phyloP scores from a whole-genome alignment of 2,797 vertebrate genomes.

The Poecilia picta region DNA sequence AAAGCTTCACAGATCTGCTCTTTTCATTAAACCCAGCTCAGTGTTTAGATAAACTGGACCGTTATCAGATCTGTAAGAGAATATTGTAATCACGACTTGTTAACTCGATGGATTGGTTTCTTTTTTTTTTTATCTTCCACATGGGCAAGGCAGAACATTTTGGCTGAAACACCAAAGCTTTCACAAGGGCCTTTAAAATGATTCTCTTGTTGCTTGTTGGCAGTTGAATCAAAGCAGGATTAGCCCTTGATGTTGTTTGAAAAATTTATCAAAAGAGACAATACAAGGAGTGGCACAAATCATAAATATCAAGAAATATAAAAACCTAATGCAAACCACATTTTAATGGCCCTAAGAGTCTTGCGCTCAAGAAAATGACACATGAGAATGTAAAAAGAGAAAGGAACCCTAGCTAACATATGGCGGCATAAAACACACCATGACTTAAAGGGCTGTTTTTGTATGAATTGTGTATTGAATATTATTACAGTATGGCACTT shows the following conservation, averaged over 20 bases:
- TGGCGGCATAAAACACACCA: slow-evolving; percentile 67
- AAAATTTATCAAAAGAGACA: slow-evolving; percentile 87
- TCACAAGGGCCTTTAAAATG: slow-evolving; percentile 72
- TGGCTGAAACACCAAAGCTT: slow-evolving; percentile 79
- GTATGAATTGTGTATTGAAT: slow-evolving; percentile 62
- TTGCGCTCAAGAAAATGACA: slow-evolving; percentile 63
- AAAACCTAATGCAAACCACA: slow-evolving; percentile 81
- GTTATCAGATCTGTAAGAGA: slow-evolving; percentile 44
- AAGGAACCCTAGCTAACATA: slow-evolving; percentile 62
- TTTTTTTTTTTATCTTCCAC: slow-evolving; percentile 57
- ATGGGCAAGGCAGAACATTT: slow-evolving; percentile 72
- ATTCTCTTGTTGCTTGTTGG: slow-evolving; percentile 81
- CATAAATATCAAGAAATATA: slow-evolving; percentile 85
- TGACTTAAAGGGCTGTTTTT: slow-evolving; percentile 55
- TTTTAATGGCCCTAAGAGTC: slow-evolving; percentile 64
- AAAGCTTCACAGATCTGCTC: slow-evolving; percentile 5
- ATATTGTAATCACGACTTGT: slow-evolving; percentile 60
- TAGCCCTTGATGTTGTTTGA: slow-evolving; percentile 82
- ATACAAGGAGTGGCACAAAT: slow-evolving; percentile 84
- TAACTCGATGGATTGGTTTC: slow-evolving; percentile 55
- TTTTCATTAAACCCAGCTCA: slow-evolving; percentile 19
- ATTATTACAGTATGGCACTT: slow-evolving; percentile 68
- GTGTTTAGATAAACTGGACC: slow-evolving; percentile 29
- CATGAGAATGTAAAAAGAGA: slow-evolving; percentile 42
- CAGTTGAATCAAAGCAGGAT: slow-evolving; percentile 80